Conservation (phyloP, 2,888 invertebrate species). For the Danaus chrysippus region DNA sequence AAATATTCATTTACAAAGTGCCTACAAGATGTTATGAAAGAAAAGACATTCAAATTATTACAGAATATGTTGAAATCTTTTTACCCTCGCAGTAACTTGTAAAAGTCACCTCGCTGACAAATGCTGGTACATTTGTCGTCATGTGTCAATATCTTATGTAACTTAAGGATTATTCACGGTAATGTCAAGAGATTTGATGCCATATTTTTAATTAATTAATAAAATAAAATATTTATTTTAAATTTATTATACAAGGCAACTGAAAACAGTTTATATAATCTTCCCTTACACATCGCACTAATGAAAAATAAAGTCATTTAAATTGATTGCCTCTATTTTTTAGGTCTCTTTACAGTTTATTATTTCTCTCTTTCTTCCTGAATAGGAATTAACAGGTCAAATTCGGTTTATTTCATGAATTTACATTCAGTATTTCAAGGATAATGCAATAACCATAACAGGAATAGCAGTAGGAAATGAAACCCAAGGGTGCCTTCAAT, state of each 20-base stretch:
- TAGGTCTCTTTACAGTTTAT: too few relatives aligned
- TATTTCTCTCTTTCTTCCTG: too few relatives aligned
- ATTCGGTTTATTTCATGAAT: too few relatives aligned
- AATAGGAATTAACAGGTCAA: too few relatives aligned
- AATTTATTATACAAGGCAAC: neutral
- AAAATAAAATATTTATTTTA: neutral
- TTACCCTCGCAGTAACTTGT: constrained; percentile 24
- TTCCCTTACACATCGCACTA: too few relatives aligned
- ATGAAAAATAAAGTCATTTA: too few relatives aligned
- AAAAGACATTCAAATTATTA: constrained; percentile 15
- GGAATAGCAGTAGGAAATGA: constrained; percentile 30
- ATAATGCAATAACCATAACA: constrained; percentile 19
- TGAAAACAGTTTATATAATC: too few relatives aligned
- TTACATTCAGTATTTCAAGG: too few relatives aligned
- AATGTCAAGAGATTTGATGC: constrained; percentile 19
- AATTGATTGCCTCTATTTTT: too few relatives aligned
- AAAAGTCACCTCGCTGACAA: constrained; percentile 47
- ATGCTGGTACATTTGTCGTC: constrained; percentile 61
- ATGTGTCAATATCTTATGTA: constrained; percentile 53
- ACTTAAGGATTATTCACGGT: constrained; percentile 21
- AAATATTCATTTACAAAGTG: constrained; percentile 13
- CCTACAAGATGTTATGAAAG: constrained; percentile 4
- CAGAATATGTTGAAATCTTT: constrained; percentile 10
- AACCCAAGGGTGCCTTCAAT: constrained; percentile 43
- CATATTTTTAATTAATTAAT: neutral